Evolutionary conservation across 2,888 invertebrate genomes (phyloP).

Genomic region (Mactromeris polynyma): DNA sequence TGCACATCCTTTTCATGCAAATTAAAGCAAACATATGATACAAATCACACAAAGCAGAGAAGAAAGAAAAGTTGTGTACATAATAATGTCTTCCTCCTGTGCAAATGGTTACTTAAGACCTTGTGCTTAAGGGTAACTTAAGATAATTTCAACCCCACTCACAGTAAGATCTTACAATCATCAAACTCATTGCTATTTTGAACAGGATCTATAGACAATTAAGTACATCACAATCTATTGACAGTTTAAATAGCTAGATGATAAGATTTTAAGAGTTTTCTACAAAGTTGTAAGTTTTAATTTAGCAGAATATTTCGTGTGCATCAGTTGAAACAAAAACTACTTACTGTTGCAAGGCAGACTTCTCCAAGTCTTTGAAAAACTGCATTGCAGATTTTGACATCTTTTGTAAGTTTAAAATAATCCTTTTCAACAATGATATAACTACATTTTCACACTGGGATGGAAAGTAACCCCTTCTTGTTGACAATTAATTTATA

Average conservation of each 20-base stretch:
- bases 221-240: no score
- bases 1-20: no score
- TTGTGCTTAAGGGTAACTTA: no score
- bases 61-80: no score
- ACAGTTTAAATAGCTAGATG: not conserved
- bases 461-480: not conserved
- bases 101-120: no score
- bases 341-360: conserved; percentile 32
- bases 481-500: not conserved
- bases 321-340: not conserved
- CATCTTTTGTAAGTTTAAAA: not conserved
- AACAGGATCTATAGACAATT: no score
- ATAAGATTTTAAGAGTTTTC: not conserved
- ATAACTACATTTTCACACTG: not conserved
- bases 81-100: no score
- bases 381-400: conserved; percentile 42
- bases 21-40: no score
- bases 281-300: not conserved
- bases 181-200: no score
- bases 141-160: no score
- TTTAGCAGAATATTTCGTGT: not conserved
- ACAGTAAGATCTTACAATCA: no score
- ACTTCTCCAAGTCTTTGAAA: conserved; percentile 46
- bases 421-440: conserved; percentile 13
- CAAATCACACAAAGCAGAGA: no score